These are phyloP conservation scores for Cyclophora albipunctata DNA, from an alignment of 2,888 invertebrate genomes.

Conservation along the genomic window DNA sequence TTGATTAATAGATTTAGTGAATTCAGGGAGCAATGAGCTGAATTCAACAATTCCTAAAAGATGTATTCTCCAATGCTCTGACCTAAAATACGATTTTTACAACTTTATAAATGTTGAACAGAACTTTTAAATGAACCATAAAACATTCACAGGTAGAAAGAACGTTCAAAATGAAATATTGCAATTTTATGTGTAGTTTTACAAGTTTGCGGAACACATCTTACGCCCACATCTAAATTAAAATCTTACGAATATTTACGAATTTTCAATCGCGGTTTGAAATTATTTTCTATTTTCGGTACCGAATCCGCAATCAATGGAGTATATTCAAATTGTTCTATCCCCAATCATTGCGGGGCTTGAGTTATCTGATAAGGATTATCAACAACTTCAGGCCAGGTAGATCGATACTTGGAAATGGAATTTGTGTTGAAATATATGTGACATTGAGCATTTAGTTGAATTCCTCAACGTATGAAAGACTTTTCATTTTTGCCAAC, in stretches of 20 bases:
- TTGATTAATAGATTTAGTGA: no score
- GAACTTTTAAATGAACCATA: no score
- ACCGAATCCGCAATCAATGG: conserved; percentile 28
- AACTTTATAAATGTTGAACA: no score
- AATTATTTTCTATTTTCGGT: not conserved
- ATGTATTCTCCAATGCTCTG: not conserved
- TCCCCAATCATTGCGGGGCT: conserved; percentile 32
- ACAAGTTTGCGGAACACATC: not conserved
- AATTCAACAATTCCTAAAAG: conserved; percentile 3
- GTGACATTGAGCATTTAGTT: no score
- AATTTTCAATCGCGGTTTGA: not conserved
- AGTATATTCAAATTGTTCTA: conserved; percentile 14
- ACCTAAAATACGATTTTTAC: not conserved
- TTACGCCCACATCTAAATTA: conserved; percentile 9
- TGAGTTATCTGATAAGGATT: conserved; percentile 44
- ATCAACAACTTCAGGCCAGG: conserved; percentile 35
- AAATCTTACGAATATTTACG: conserved; percentile 9
- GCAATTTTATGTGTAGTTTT: conserved; percentile 4
- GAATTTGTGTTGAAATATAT: conserved; percentile 23
- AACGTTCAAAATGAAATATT: conserved; percentile 3
- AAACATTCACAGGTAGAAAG: no score
- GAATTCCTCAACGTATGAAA: no score
- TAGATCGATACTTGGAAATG: conserved; percentile 45
- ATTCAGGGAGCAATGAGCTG: conserved; percentile 8
- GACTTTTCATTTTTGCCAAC: no score